Base-by-base conservation (phyloP, 2,888 invertebrate species). In the Epistrophe grossulariae region DNA sequence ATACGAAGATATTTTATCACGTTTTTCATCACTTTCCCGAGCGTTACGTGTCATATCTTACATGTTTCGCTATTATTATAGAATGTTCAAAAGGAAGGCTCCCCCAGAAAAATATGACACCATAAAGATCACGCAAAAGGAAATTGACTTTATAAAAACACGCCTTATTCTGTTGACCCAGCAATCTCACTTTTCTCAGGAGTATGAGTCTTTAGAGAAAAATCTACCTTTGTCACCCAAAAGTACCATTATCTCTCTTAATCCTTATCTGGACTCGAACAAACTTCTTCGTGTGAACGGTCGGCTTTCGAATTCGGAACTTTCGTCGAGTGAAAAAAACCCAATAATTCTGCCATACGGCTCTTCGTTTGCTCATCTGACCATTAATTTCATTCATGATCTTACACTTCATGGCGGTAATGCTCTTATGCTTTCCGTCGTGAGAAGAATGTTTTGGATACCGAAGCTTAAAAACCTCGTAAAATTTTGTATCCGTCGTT, bases 1-100 rank as follows among this genome's bases (percentile, higher is more conserved):
- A 4, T 6, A 2, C 7, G 31, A 31, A 31, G 31, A 31, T 31
- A 4, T 31, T 31, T 31, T 31, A 31, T 0, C 7, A 31, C 4
- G 5, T 40, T 72, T 72, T 19, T 57, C 71, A 28, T 45, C 57
- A 13, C 31, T 57, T 4, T 9, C 59, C 9, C 40, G 43, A 3
- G 43, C 55, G 8, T 28, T 57, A 31, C 71, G 71, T 9, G 43
- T 71, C 6, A 8, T 57, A 31, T 45, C 57, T 10, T 71, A 71
- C 11, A 4, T 71, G 5, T 57, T 71, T 17, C 57, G 71, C 0
- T 57, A 31, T 7, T 31, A 31, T 31, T 31, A 31, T 31, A 24
- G 24, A 24, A 24, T 24, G 24, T 24, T 24, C 24, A 24, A 24
- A 24, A 24, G 24, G 24, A 24, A 3, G 24, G 24, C 31, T 4